Conservation (phyloP, 2,113 vertebrate species). For the Gymnogyps californianus region DNA sequence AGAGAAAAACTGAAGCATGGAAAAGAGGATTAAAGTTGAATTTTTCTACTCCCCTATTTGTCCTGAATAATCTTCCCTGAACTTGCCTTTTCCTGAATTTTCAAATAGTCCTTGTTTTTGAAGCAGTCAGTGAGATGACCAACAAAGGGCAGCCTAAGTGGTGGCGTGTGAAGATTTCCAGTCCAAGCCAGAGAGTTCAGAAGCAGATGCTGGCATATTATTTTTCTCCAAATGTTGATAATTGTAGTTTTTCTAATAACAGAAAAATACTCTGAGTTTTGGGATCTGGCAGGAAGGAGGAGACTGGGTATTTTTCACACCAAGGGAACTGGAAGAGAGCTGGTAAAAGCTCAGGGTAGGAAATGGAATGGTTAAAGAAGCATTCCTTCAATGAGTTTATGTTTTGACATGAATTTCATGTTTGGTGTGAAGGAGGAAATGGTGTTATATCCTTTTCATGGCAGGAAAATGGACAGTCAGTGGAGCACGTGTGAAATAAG, state of each 20-base stretch:
- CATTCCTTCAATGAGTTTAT: background rate
- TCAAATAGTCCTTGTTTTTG: background rate
- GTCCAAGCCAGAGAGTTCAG: background rate
- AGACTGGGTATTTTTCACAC: background rate
- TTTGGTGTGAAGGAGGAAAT: background rate
- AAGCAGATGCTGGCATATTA: background rate
- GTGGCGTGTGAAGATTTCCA: background rate
- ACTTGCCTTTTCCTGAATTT: background rate
- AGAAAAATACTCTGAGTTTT: background rate
- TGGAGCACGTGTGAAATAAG: background rate
- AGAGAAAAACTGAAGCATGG: background rate
- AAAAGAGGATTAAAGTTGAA: background rate
- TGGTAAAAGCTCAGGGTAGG: background rate
- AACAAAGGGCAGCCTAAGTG: background rate
- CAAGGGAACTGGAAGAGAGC: background rate
- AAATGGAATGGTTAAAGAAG: background rate
- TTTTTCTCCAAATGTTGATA: background rate
- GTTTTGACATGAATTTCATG: background rate
- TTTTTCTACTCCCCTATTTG: background rate
- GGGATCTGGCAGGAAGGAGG: background rate
- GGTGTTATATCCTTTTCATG: background rate
- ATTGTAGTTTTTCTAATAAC: background rate
- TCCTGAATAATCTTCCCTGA: background rate
- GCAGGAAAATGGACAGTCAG: background rate
- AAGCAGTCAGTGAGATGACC: background rate